A percentile compares a stretch with the other conserved stretches of the same genome.
Conservation (phyloP, 1,140 invertebrate species). For the Zaprionus vittiger region DNA sequence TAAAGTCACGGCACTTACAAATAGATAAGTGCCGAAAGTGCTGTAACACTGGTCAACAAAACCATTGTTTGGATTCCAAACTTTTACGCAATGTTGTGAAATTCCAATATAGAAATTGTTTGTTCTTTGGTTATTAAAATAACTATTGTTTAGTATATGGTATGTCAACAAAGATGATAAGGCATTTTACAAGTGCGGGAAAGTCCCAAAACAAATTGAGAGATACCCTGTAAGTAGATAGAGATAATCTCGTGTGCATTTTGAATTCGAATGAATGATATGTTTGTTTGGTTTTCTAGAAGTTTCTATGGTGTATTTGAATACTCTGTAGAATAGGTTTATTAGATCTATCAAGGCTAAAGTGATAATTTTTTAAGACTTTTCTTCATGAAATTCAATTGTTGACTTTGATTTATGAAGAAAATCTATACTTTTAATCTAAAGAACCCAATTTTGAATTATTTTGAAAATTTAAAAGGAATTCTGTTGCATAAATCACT, state of each 20-base stretch:
- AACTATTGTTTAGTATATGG: background rate
- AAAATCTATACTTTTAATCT: background rate
- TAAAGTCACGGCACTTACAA: constrained; percentile 25
- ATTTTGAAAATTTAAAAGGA: too few species aligned
- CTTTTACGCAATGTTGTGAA: constrained; percentile 11
- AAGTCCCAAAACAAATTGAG: background rate
- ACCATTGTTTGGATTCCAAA: background rate
- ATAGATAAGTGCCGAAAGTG: constrained; percentile 32
- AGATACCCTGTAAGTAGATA: background rate
- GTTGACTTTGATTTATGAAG: background rate
- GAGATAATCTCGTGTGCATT: background rate
- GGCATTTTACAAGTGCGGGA: background rate
- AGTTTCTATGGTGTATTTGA: background rate
- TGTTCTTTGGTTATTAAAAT: background rate
- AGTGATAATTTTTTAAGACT: too few species aligned
- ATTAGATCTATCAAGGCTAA: too few species aligned
- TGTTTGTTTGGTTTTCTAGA: background rate
- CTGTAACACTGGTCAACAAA: constrained; percentile 10
- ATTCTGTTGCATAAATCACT: background rate
- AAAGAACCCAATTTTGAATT: too few species aligned
- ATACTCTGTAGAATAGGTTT: background rate
- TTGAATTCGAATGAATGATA: background rate
- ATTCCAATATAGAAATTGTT: background rate
- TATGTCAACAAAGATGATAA: background rate
- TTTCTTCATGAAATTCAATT: too few species aligned